Percentiles rank a stretch among this genome's conserved stretches.
Conservation (phyloP, 2,888 invertebrate species). For the Thera obeliscata region DNA sequence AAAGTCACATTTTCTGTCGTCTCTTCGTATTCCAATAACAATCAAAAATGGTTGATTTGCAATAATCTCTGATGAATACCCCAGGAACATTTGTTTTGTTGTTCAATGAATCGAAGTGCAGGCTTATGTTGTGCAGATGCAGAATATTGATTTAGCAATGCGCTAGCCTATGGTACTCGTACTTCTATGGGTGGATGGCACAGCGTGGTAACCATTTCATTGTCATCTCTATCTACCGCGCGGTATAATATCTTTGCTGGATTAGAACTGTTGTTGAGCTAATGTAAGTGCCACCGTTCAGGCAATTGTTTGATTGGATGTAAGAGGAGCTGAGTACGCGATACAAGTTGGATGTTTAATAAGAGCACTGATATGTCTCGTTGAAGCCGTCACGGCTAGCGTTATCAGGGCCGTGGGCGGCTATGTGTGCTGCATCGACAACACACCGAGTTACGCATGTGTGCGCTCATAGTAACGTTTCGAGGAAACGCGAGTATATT, state of each 20-base stretch:
- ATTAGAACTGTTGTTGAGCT: conserved; percentile 9
- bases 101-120: too few relatives aligned
- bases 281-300: conserved; percentile 49
- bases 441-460: conserved; percentile 56
- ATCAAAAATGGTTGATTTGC: neutral
- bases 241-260: conserved; percentile 2
- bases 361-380: conserved; percentile 77
- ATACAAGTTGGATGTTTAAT: conserved; percentile 69
- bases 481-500: conserved; percentile 81
- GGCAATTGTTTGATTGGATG: conserved; percentile 74
- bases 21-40: neutral
- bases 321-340: conserved; percentile 75
- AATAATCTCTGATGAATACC: too few relatives aligned
- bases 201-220: conserved; percentile 6
- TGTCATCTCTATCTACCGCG: neutral
- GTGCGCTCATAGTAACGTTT: conserved; percentile 78
- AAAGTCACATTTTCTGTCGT: neutral
- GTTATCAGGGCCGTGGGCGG: conserved; percentile 78
- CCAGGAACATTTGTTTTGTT: too few relatives aligned
- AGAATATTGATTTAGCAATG: conserved; percentile 9
- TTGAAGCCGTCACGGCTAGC: conserved; percentile 67
- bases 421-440: conserved; percentile 65
- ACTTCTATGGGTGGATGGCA: too few relatives aligned
- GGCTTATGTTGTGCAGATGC: too few relatives aligned
- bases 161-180: conserved; percentile 4